Conservation (phyloP, 2,797 vertebrate genomes). For the Dallia pectoralis region DNA sequence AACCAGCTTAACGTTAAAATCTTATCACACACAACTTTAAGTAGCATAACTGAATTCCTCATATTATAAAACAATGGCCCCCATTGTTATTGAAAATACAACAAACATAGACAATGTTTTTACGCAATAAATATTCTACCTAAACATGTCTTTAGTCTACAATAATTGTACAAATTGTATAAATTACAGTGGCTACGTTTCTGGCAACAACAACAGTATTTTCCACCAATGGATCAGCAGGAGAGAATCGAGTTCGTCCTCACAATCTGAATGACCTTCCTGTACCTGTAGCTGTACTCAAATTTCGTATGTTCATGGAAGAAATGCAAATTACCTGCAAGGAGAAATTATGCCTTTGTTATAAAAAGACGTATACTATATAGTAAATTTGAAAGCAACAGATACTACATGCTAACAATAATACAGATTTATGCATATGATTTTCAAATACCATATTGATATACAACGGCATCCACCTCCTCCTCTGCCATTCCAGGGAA, state of each 20-base stretch:
- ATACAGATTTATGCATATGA: background rate
- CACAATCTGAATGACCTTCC: slow-evolving; percentile 81
- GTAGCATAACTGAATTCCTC: too few species aligned
- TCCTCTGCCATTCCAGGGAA: slow-evolving; percentile 89
- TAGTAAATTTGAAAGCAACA: background rate
- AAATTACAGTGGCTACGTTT: background rate
- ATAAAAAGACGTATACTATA: background rate
- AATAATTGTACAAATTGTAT: slow-evolving; percentile 44
- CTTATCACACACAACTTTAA: too few species aligned
- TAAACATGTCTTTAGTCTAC: background rate
- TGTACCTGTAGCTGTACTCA: slow-evolving; percentile 86
- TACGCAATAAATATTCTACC: slow-evolving; percentile 48
- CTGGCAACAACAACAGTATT: background rate
- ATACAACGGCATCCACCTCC: slow-evolving; percentile 85
- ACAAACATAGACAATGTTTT: slow-evolving; percentile 14
- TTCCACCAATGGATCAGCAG: slow-evolving; percentile 72
- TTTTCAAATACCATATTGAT: slow-evolving; percentile 79
- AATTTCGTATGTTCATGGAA: slow-evolving; percentile 84
- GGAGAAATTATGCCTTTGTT: slow-evolving; percentile 17
- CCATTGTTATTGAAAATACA: background rate
- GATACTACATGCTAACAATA: background rate
- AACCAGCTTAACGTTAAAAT: too few species aligned
- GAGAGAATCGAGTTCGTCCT: slow-evolving; percentile 85
- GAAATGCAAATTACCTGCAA: slow-evolving; percentile 86
- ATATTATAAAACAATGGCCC: too few species aligned